Base-by-base conservation (phyloP, 2,888 invertebrate species). In the Microplitis manilae region DNA sequence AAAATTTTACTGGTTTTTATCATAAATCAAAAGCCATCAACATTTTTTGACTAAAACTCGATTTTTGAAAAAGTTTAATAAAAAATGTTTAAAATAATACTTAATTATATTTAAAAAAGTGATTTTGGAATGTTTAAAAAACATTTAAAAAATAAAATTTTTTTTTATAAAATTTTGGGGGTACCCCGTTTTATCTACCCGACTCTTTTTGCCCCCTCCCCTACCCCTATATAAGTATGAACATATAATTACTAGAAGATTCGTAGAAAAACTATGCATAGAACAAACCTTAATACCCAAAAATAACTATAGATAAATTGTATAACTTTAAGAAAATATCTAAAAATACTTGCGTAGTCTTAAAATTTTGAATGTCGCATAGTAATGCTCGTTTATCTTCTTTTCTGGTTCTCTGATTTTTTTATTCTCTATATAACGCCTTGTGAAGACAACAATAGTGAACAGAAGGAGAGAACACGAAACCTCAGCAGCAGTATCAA, bases 391-490 rank as follows among this genome's bases (percentile, higher is more conserved):
- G 68, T 59, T 39, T 68, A 71, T 68, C 72, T 68, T 61, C 60
- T 60, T 73, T 50, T 9, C 13, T 68, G 77, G 61, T 67, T 61
- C 38, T 17, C 20, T 73, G 30, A 79, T 78, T 80, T 77, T 75
- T 76, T 75, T 73, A 77, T 67, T 78, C 74, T 62, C 68, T 67
- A 38, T 60, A 70, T 71, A 68, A 68, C 76, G 75, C 76, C 71
- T 79, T 77, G 76, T 76, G 75, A 78, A 74, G 77, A 80, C 81
- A 80, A 85, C 87, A 86, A 85, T 85, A 81, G 83, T 78, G 30
- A 30, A 30, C 2, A 73, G 76, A 68, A 65, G 75, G 64, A 30
- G 77, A 64, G 73, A 73, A 75, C 61, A 65, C 69, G 50, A 64
- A 72, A 50, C 72, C 73, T 80, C 77, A 62, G 79, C 79, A 78